Conservation (phyloP, 2,888 invertebrate species). For the Neoascia interrupta region DNA sequence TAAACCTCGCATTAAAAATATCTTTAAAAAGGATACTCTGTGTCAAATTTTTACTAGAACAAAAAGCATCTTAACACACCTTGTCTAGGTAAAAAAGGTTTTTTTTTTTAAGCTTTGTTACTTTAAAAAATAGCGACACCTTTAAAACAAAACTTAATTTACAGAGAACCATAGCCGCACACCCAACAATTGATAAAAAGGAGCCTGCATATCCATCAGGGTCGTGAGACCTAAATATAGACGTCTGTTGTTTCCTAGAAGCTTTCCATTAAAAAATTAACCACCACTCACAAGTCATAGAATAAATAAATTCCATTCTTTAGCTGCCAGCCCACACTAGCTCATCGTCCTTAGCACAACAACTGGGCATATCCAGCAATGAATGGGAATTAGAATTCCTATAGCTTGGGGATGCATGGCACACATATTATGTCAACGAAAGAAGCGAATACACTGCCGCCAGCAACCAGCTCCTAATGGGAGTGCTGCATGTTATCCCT, state of each 20-base stretch:
- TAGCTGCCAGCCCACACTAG: neutral
- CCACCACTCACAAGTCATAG: slow-evolving; percentile 54
- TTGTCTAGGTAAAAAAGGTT: no score
- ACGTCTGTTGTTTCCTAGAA: slow-evolving; percentile 37
- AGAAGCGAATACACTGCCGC: neutral
- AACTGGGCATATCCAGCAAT: no score
- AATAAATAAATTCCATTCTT: slow-evolving; percentile 55
- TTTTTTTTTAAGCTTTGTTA: no score
- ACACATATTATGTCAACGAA: neutral
- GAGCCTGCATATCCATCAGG: slow-evolving; percentile 21
- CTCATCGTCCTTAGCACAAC: neutral
- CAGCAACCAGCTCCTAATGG: slow-evolving; percentile 20
- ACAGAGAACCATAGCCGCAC: no score
- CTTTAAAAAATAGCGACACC: no score
- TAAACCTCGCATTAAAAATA: no score
- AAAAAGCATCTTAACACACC: no score
- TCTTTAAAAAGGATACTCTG: no score
- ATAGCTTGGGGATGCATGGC: neutral
- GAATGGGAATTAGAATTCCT: slow-evolving; percentile 36
- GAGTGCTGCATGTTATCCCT: slow-evolving; percentile 49
- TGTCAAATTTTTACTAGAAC: no score
- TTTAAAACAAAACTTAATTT: no score
- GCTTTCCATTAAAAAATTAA: slow-evolving; percentile 68
- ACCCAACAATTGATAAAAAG: neutral
- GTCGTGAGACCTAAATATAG: slow-evolving; percentile 49